Conservation (phyloP, 1,140 invertebrate species). For the Drosophila chauvacae region DNA sequence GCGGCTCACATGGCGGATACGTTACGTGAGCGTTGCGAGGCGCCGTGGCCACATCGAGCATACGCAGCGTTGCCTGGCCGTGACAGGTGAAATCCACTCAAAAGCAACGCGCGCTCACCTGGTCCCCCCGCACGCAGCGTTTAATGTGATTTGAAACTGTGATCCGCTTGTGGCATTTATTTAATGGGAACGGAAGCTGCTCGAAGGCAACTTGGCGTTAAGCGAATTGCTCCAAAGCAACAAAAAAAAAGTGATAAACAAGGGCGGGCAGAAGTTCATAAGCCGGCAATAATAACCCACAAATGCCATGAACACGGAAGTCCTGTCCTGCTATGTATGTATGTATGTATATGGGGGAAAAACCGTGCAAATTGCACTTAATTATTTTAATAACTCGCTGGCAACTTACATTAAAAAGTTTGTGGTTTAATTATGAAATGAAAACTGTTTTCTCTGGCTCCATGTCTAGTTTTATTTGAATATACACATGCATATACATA, state of each 20-base stretch:
- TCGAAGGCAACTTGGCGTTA: slow-evolving; percentile 46
- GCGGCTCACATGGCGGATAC: slow-evolving; percentile 62
- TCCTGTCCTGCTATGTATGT: neutral
- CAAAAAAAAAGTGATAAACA: slow-evolving; percentile 8
- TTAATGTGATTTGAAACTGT: slow-evolving; percentile 72
- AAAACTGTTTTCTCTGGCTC: neutral
- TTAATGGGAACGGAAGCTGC: slow-evolving; percentile 60
- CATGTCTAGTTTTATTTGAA: neutral
- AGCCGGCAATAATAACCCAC: slow-evolving; percentile 11
- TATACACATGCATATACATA: neutral
- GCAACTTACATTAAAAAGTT: slow-evolving; percentile 4
- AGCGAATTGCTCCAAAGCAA: slow-evolving; percentile 31
- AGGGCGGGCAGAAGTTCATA: neutral
- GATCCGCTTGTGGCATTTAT: slow-evolving; percentile 77
- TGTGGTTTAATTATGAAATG: neutral
- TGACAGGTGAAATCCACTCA: slow-evolving; percentile 56
- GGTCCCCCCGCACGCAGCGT: slow-evolving; percentile 13
- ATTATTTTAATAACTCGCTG: slow-evolving; percentile 4
- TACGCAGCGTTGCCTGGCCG: slow-evolving; percentile 50
- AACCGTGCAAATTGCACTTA: neutral
- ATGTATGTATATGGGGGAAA: too few relatives aligned
- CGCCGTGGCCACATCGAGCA: slow-evolving; percentile 34
- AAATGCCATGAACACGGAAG: slow-evolving; percentile 8
- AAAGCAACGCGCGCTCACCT: slow-evolving; percentile 20
- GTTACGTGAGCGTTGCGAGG: slow-evolving; percentile 52